phyloP scores from a whole-genome alignment of 2,797 vertebrate species.

The Tragelaphus eurycerus region DNA sequence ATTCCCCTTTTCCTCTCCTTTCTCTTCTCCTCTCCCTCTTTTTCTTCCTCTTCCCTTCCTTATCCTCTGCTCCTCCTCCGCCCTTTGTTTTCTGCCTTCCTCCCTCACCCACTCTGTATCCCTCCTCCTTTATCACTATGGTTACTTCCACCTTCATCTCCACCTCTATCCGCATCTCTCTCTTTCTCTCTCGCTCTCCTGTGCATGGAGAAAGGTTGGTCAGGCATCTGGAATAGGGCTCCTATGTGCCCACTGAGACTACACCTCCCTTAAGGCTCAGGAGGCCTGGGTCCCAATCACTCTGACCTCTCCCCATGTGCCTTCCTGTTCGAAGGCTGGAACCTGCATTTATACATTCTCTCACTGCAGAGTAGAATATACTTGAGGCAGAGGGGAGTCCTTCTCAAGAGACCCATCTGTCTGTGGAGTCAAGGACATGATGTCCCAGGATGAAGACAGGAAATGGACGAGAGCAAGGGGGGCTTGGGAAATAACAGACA shows the following conservation, averaged over 20 bases:
- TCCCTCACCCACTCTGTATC: too few relatives aligned
- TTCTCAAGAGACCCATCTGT: neutral
- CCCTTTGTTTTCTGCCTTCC: too few relatives aligned
- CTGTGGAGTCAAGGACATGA: neutral
- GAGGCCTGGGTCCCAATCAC: neutral
- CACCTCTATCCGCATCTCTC: neutral
- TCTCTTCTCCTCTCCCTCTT: too few relatives aligned
- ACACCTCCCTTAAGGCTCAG: neutral
- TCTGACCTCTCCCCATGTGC: neutral
- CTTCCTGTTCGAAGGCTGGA: neutral
- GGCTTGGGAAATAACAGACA: neutral
- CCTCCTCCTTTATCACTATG: neutral
- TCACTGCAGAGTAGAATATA: neutral
- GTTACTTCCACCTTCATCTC: neutral
- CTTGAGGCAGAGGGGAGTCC: neutral
- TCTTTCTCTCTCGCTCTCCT: neutral
- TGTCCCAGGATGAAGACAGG: neutral
- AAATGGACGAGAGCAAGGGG: neutral
- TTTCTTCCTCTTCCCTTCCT: too few relatives aligned
- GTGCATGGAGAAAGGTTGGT: neutral
- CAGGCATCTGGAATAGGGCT: neutral
- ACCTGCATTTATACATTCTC: neutral
- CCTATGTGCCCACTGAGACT: too few relatives aligned
- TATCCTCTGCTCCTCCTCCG: fast-evolving
- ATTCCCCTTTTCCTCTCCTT: neutral